Evolutionary conservation across 2,113 vertebrate species (phyloP), one percentile per base, ranked within the genome.

Genomic region (Elephantulus edwardii): DNA sequence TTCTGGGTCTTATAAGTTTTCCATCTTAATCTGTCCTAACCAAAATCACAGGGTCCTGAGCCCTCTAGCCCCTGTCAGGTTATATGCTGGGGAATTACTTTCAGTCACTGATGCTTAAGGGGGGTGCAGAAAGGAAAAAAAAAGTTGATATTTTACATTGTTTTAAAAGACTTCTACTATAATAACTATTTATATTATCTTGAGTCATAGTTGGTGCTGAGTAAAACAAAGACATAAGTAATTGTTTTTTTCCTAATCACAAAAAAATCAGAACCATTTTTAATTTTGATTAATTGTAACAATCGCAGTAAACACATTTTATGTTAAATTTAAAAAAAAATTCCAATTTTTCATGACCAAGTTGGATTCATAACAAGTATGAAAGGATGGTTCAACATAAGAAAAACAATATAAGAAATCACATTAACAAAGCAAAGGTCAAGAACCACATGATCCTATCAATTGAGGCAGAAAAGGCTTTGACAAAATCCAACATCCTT

Each of bases 321-420:
- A 19, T 64, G 79, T 88, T 92, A 94, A 94, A 86, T 81, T 91
- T 92, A 74, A 78, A 71, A 95, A 71, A 95, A 80, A 85, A 77
- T 22, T 19, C 40, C n/a, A 71, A 72, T 92, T 93, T 95, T 79
- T 52, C 76, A 44, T 54, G 84, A 71, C 90, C n/a, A n/a, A n/a
- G n/a, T n/a, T n/a, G n/a, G n/a, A n/a, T n/a, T n/a, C n/a, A n/a
- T n/a, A n/a, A n/a, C n/a, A n/a, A n/a, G n/a, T n/a, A n/a, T n/a
- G n/a, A n/a, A n/a, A n/a, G n/a, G n/a, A n/a, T n/a, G n/a, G n/a
- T n/a, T n/a, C n/a, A n/a, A n/a, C n/a, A n/a, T n/a, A n/a, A n/a
- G n/a, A n/a, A n/a, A n/a, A n/a, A n/a, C n/a, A n/a, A n/a, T n/a
- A n/a, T n/a, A n/a, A n/a, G n/a, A n/a, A n/a, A n/a, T n/a, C n/a